Conservation (phyloP, 2,113 vertebrate species). For the Bungarus multicinctus region DNA sequence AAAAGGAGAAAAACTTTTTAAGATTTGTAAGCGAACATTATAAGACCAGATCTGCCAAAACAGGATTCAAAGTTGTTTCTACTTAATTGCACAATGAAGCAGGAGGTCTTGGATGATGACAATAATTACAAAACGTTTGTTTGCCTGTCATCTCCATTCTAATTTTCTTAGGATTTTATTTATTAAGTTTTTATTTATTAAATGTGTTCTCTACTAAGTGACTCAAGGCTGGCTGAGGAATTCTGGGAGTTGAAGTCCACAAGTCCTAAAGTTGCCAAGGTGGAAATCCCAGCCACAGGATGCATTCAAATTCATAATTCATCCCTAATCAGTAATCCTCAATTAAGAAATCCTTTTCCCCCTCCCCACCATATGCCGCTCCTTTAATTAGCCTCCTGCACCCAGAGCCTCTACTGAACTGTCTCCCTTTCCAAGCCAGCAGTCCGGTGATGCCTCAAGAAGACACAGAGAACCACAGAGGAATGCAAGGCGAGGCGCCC, state of each 20-base stretch:
- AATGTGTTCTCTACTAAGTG: no score
- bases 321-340: neutral
- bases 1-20: neutral
- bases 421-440: neutral
- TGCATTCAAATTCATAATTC: neutral
- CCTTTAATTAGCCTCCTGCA: neutral
- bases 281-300: neutral
- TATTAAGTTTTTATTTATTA: no score
- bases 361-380: accelerated
- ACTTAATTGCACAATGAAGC: neutral
- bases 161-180: no score
- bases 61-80: neutral
- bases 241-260: no score
- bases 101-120: neutral
- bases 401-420: neutral
- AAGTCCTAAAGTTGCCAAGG: neutral
- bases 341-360: no score
- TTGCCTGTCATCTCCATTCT: neutral
- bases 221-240: no score
- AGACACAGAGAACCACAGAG: neutral
- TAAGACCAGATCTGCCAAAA: neutral
- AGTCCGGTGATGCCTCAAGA: neutral
- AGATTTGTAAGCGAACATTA: neutral
- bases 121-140: neutral
- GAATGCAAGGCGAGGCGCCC: neutral